Conservation (phyloP, 2,888 invertebrate species). For the Hypomecis punctinalis region DNA sequence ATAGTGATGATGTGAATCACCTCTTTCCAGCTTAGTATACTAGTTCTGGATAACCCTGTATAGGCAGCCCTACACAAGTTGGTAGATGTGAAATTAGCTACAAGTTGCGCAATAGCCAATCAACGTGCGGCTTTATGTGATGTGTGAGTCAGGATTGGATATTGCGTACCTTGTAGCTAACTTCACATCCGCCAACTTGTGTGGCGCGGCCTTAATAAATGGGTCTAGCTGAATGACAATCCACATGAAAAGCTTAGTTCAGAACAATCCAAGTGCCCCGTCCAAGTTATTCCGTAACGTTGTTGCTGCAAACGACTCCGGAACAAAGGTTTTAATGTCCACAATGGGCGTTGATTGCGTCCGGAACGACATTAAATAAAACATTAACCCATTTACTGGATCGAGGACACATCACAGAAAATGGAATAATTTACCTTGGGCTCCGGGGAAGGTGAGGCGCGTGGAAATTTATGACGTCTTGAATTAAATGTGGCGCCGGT, state of each 20-base stretch:
- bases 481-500: constrained; percentile 4
- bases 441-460: constrained; percentile 7
- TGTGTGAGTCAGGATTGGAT: too few species aligned
- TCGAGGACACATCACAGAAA: constrained; percentile 37
- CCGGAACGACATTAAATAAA: constrained; percentile 44
- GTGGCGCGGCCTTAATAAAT: too few species aligned
- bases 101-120: too few species aligned
- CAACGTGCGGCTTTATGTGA: too few species aligned
- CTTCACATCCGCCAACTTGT: too few species aligned
- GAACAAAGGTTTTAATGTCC: constrained; percentile 51
- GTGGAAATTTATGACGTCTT: constrained; percentile 15
- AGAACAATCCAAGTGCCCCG: not conserved
- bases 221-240: too few species aligned
- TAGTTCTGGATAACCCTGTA: too few species aligned
- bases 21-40: too few species aligned
- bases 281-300: constrained; percentile 4
- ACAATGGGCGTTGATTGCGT: constrained; percentile 49
- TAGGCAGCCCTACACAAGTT: too few species aligned
- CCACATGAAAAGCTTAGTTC: not conserved
- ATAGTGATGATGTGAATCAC: too few species aligned
- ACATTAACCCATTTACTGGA: constrained; percentile 49
- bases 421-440: constrained; percentile 34
- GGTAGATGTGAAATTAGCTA: too few species aligned
- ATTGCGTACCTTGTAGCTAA: too few species aligned
- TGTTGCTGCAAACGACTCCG: constrained; percentile 31